Evolutionary conservation across 2,888 invertebrate species (phyloP), one percentile per base, ranked within the genome.

Genomic region (Bellardia pandia): DNA sequence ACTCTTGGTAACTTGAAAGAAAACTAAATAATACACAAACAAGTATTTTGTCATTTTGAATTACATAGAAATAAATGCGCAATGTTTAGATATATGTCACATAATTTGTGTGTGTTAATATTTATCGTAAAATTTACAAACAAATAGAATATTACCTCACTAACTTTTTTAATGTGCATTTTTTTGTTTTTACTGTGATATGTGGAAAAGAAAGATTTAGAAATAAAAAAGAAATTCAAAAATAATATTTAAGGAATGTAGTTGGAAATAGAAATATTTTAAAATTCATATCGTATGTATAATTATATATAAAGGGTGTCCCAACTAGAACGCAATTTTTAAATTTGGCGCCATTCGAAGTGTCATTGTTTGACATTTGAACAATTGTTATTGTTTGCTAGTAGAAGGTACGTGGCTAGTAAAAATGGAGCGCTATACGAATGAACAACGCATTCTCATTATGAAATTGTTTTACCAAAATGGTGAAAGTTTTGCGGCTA

Each of bases 121-220:
- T 51, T 71, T 53, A 53, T 53, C 71, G 11, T 16, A 37, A 11
- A 51, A 69, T 33, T 13, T 33, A 14, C 3, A 11, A 37, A 69
- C 69, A 69, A 69, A 51, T 51, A 16, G 33, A 51, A 37, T 69
- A 69, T 51, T 69, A 69, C 69, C 53, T 53, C 51, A 69, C 51
- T n/a, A 42, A 0, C 42, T 3, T 53, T 16, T 82, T 9, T 77
- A 81, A 62, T 62, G 2, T 8, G 7, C n/a, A 51, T 33, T 51
- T 14, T 30, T 11, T 58, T 30, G 16, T 30, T 58, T 23, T 8
- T 9, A 30, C 7, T 58, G 11, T 30, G 42, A 11, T 56, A 51
- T 16, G 40, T 37, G 33, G 14, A 37, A 33, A 37, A 37, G 8
- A 33, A 33, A 37, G 5, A 23, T 16, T 48, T 42, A 60, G 13